Evolutionary conservation across 2,113 vertebrate species (phyloP), one percentile per base, ranked within the genome.

Genomic region (Harpagus bidentatus): DNA sequence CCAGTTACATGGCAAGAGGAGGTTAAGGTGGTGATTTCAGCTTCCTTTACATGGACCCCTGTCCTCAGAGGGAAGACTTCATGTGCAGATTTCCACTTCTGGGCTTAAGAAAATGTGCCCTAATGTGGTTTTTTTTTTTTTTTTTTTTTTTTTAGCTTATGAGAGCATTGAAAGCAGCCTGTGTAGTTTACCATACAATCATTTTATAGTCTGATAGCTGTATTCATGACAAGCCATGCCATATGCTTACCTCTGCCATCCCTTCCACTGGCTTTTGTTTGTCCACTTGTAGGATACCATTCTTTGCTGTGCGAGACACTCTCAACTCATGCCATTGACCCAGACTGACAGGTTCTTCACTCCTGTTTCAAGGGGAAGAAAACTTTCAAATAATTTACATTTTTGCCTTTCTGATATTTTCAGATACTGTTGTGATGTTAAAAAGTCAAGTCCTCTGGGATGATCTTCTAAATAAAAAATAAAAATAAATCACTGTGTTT

Each of bases 201-300:
- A 26, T 42, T 88, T 70, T 21, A 10, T 19, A 86, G 56, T 59
- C 13, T 38, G 69, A 58, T 11, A 72, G n/a, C 16, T 5, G 1
- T 36, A 42, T 17, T 72, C 31, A 61, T 34, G 31, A 29, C 11
- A 86, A 63, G 15, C 15, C 19, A n/a, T 58, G 36, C 9, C 4
- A 16, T 25, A 20, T 29, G 45, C 86, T 98, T 96, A 99, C 99
- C 99, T 99, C 98, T 53, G 99, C 98, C 95, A 98, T 99, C 38
- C 99, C 99, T 96, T 99, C 99, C 52, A 98, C 96, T 1, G 98
- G 98, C 31, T 94, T 98, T 97, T 99, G 99, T 67, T 98, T 98
- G 93, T 99, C 99, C 97, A 99, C 99, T 85, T 99, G 99, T 3
- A 99, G 97, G 96, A 99, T 99, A 0, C 99, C 99, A 15, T 98